phyloP scores from a whole-genome alignment of 2,113 vertebrate genomes.

The Athene cunicularia region DNA sequence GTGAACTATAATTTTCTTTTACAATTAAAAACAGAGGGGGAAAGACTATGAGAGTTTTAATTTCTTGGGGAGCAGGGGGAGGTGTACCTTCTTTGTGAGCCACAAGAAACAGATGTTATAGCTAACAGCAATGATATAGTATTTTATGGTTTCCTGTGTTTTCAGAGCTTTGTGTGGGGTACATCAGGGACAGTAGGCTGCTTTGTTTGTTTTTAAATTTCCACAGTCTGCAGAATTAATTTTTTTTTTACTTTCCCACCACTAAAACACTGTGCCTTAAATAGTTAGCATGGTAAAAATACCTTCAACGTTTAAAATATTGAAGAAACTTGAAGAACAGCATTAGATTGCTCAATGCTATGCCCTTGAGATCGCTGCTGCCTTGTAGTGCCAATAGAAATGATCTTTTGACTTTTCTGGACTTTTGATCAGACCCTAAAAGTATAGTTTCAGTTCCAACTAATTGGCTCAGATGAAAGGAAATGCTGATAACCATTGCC shows the following conservation, averaged over 20 bases:
- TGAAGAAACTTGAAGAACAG: neutral
- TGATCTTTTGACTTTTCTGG: neutral
- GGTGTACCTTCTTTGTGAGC: neutral
- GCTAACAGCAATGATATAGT: neutral
- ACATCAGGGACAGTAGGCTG: neutral
- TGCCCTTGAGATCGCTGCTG: neutral
- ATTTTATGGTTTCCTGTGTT: neutral
- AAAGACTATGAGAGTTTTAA: neutral
- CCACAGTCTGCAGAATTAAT: neutral
- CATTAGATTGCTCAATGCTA: neutral
- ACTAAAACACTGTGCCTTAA: neutral
- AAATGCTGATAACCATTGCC: neutral
- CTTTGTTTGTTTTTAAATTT: neutral
- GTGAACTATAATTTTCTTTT: neutral
- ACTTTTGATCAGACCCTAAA: neutral
- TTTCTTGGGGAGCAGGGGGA: rapidly evolving
- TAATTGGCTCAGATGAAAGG: neutral
- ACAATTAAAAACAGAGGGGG: neutral
- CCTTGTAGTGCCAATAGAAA: neutral
- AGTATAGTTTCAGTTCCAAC: neutral
- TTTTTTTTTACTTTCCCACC: neutral
- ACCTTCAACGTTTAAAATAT: neutral
- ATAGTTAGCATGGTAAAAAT: neutral
- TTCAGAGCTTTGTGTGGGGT: neutral
- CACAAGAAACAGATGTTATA: neutral